phyloP scores from a whole-genome alignment of 2,888 invertebrate genomes.

The Plebejus melissa region DNA sequence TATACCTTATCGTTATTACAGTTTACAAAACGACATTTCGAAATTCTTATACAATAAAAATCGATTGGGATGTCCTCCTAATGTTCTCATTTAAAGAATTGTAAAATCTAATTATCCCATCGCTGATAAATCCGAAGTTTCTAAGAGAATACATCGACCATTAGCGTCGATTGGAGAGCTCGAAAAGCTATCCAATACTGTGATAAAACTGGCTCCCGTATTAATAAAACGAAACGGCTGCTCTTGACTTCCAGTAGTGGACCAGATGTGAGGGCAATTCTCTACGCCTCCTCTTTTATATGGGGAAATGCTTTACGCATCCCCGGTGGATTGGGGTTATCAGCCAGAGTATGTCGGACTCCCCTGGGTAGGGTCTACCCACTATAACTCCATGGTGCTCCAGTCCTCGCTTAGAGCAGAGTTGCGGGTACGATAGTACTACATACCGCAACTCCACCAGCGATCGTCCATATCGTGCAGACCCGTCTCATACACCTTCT shows the following conservation, averaged over 20 bases:
- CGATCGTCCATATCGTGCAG: too few species aligned
- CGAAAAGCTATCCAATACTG: conserved; percentile 11
- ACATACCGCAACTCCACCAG: too few species aligned
- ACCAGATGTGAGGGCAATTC: background rate
- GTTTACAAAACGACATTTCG: too few species aligned
- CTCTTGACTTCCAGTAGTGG: conserved; percentile 2
- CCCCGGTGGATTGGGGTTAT: too few species aligned
- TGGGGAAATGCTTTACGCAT: too few species aligned
- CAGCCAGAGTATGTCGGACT: too few species aligned
- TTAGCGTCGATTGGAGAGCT: background rate
- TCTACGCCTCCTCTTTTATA: background rate
- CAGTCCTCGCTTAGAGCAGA: too few species aligned
- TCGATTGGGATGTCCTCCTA: background rate
- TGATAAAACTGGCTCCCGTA: conserved; percentile 6
- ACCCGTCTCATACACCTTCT: background rate
- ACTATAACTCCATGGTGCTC: too few species aligned
- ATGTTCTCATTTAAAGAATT: background rate
- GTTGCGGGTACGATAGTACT: too few species aligned
- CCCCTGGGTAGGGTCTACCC: too few species aligned
- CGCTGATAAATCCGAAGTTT: background rate
- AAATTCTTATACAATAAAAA: background rate
- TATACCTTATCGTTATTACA: too few species aligned
- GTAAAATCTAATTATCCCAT: conserved; percentile 13
- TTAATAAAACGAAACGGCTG: conserved; percentile 1
- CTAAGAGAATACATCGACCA: background rate